These are phyloP conservation scores for Rhinella marina DNA, from an alignment of 2,797 vertebrate species.

Conservation along the genomic window DNA sequence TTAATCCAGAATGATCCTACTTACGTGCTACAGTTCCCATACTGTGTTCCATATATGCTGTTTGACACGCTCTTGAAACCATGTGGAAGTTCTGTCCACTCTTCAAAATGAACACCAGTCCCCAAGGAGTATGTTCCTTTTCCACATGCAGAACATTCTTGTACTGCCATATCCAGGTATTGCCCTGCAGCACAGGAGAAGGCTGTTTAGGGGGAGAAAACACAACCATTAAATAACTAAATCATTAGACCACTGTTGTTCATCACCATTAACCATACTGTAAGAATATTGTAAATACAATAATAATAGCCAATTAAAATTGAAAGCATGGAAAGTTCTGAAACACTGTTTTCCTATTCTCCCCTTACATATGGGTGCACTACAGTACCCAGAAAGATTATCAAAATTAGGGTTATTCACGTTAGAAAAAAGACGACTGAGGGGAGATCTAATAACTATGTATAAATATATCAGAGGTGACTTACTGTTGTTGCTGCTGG, in stretches of 20 bases:
- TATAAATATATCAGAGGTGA: no score
- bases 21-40: slow-evolving; percentile 86
- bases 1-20: slow-evolving; percentile 56
- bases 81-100: slow-evolving; percentile 87
- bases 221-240: neutral
- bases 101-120: slow-evolving; percentile 88
- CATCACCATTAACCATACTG: no score
- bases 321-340: no score
- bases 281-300: no score
- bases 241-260: neutral
- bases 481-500: no score
- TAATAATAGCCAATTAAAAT: no score
- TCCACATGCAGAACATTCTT: slow-evolving; percentile 85
- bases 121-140: slow-evolving; percentile 92
- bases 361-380: no score
- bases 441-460: no score
- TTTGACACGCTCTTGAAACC: slow-evolving; percentile 85
- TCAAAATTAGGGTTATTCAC: no score
- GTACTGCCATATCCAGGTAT: slow-evolving; percentile 91
- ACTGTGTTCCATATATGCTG: slow-evolving; percentile 65
- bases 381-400: no score
- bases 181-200: slow-evolving; percentile 93
- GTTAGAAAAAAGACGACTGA: no score
- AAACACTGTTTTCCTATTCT: no score
- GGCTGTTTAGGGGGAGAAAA: slow-evolving; percentile 75